A percentile compares a stretch with the other conserved stretches of the same genome.
Conservation (phyloP, 2,888 invertebrate genomes). For the Drosophila subquinaria region DNA sequence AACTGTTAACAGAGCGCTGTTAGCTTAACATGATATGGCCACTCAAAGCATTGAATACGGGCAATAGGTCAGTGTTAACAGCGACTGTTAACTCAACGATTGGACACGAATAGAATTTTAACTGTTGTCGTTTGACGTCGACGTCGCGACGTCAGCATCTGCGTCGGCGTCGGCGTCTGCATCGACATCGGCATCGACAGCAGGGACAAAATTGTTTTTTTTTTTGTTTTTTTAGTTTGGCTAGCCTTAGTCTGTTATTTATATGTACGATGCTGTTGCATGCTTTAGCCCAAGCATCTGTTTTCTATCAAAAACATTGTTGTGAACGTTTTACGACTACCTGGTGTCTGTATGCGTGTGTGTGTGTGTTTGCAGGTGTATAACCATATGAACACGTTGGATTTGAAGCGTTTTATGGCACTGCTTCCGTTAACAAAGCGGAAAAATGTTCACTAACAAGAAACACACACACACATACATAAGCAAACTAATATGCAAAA, state of each 20-base stretch:
- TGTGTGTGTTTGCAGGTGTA: constrained; percentile 27
- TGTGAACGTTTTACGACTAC: constrained; percentile 53
- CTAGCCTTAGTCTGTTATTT: constrained; percentile 76
- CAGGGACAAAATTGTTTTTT: constrained; percentile 23
- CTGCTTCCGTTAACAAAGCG: constrained; percentile 74
- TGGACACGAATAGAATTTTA: constrained; percentile 6
- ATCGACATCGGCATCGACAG: constrained; percentile 10
- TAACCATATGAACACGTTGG: constrained; percentile 37
- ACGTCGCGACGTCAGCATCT: background rate
- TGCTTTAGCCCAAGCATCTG: constrained; percentile 70
- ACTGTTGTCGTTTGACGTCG: constrained; percentile 10
- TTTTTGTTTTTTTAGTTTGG: constrained; percentile 58
- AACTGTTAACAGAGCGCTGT: constrained; percentile 37
- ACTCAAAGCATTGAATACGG: constrained; percentile 37
- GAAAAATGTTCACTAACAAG: constrained; percentile 67
- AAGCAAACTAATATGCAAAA: constrained; percentile 54
- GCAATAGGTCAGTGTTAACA: constrained; percentile 73
- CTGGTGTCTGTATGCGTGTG: constrained; percentile 26
- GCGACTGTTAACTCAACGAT: constrained; percentile 20
- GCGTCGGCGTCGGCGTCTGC: background rate
- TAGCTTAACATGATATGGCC: constrained; percentile 36
- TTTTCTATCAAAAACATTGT: constrained; percentile 73
- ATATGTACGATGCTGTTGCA: constrained; percentile 68
- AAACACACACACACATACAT: constrained; percentile 26
- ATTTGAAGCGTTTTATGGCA: constrained; percentile 68